These are phyloP conservation scores for Falcaria lacertinaria DNA, from an alignment of 2,888 invertebrate genomes.

Conservation along the genomic window DNA sequence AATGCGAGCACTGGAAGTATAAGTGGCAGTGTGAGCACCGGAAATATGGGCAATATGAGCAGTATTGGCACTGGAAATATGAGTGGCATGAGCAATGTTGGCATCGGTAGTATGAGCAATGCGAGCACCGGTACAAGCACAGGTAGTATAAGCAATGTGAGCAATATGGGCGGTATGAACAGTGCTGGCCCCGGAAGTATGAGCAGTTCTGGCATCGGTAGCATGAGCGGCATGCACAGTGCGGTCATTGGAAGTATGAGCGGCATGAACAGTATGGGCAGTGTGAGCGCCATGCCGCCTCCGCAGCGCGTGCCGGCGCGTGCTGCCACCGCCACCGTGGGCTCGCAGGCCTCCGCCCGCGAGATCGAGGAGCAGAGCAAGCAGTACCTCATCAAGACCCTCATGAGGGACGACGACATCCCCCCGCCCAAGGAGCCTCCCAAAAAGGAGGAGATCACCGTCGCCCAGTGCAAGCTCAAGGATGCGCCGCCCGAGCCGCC, in stretches of 20 bases:
- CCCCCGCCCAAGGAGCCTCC: conserved; percentile 82
- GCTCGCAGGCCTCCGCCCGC: conserved; percentile 72
- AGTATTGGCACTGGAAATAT: not conserved
- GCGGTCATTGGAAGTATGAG: not conserved
- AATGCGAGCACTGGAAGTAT: not conserved
- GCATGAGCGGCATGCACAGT: conserved; percentile 1
- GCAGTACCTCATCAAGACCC: conserved; percentile 93
- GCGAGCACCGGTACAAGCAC: too few relatives aligned
- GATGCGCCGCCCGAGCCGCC: conserved; percentile 57
- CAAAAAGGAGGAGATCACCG: conserved; percentile 77
- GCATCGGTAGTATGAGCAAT: too few relatives aligned
- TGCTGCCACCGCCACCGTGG: conserved; percentile 64
- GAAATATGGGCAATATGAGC: conserved; percentile 1
- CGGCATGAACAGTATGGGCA: not conserved
- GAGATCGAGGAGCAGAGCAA: conserved; percentile 84
- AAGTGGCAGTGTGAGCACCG: conserved; percentile 19
- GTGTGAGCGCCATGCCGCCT: conserved; percentile 55
- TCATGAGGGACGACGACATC: conserved; percentile 92
- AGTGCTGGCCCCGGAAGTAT: too few relatives aligned
- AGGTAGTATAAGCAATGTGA: too few relatives aligned
- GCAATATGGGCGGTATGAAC: too few relatives aligned
- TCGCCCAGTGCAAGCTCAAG: conserved; percentile 57
- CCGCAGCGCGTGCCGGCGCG: conserved; percentile 55
- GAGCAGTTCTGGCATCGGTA: too few relatives aligned
- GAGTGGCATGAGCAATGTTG: not conserved